Evolutionary conservation across 2,888 invertebrate species (phyloP), one percentile per base, ranked within the genome.

Genomic region (Ormia ochracea): DNA sequence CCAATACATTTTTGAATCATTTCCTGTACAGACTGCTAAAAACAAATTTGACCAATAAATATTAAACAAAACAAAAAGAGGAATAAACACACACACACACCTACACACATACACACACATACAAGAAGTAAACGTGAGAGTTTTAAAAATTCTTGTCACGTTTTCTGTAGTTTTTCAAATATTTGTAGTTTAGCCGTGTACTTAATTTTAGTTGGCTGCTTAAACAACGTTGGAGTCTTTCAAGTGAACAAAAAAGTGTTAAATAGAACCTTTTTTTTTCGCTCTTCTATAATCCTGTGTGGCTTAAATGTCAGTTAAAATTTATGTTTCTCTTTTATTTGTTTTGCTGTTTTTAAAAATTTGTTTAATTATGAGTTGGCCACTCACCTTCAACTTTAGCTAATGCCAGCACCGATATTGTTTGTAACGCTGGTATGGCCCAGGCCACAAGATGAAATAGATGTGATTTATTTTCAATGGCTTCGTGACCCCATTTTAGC

Each of bases 361-460:
- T 58, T 59, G 58, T 75, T 74, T 74, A 66, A 54, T 52, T 68
- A 43, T 28, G 21, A 54, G 26, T 26, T 36, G 14, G 28, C 41
- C 12, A 86, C 89, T 89, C 83, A 96, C 96, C 98, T 93, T 98
- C 98, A 86, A 98, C 96, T 93, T 96, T 96, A 83, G 97, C 96
- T 94, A 97, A 94, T 4, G 98, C 98, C 82, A 98, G 91, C 85
- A 98, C 96, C 74, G 96, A 96, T 88, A 98, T 98, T 61, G 98
- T 98, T 90, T 98, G 96, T 75, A 98, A 92, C 70, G 98, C 98
- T 61, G 98, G 98, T 59, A 98, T 95, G 68, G 97, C 97, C 98
- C 98, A 98, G n/a, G 98, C 98, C 72, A 96, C 96, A 85, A 98
- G 92, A 92, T 98, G 98, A 90, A 98, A 98, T 90, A 98, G 97